Base-by-base conservation (phyloP, 2,888 invertebrate genomes). In the Drosophila anomelani region DNA sequence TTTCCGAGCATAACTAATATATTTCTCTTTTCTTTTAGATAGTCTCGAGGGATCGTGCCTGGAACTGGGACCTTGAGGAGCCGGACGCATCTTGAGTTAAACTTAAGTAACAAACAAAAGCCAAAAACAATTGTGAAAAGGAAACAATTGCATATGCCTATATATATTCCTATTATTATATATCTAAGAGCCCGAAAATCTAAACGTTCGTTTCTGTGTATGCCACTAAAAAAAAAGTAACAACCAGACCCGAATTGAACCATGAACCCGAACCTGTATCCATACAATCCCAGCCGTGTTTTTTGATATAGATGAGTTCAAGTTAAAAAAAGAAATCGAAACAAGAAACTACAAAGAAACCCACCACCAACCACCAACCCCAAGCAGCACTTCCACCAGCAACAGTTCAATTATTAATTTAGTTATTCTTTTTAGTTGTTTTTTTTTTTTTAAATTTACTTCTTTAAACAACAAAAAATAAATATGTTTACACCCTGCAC, bases 401-500 rank as follows among this genome's bases (percentile, higher is more conserved):
- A 38, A 44, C 60, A 72, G 55, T 53, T 74, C 47, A 53, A 61
- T 75, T 75, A 73, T 66, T 75, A 56, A 56, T 75, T 75, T 66
- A 36, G 44, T 57, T 55, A 53, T 68, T 64, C 59, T 49, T 49
- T 53, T 69, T 49, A 57, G 47, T 77, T 29, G 29, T 29, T 26
- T 58, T 67, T 39, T 43, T 17, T 10, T 41, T 13, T 74, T 49
- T 9, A 41, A 72, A 60, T 59, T 62, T 55, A 70, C 62, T 66
- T 51, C 46, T 61, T 53, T 36, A 34, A 51, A 34, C 32, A 32
- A 51, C 46, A 49, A 53, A 70, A 76, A 87, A 83, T 85, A 88
- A 88, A 83, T 80, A 83, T 74, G 34, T 78, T 78, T 80, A 69
- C 53, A 81, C 68, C 69, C 78, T 70, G 86, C 86, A 83, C 84